These are phyloP conservation scores for Protophormia terraenovae DNA, from an alignment of 2,888 invertebrate genomes.

Conservation along the genomic window DNA sequence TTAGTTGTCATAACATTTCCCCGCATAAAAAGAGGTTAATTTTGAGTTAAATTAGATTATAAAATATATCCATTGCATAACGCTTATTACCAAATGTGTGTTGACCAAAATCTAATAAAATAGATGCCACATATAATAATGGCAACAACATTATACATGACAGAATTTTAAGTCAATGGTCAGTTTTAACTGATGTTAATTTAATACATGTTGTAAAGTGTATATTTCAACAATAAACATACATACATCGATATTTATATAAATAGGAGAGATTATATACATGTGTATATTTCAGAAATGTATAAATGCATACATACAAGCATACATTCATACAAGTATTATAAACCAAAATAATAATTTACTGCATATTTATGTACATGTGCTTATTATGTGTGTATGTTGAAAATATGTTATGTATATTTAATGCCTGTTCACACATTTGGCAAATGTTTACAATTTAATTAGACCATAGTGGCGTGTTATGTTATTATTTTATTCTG, in stretches of 20 bases:
- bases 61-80: neutral
- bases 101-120: conserved; percentile 2
- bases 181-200: conserved; percentile 33
- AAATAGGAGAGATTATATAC: neutral
- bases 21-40: conserved; percentile 11
- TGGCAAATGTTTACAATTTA: conserved; percentile 49
- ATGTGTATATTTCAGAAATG: neutral
- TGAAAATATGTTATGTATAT: conserved; percentile 13
- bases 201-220: neutral
- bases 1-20: neutral
- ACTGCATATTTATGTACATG: neutral
- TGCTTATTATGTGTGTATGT: neutral
- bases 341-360: neutral
- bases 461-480: conserved; percentile 46
- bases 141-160: neutral
- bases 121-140: conserved; percentile 21
- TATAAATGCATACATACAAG: neutral
- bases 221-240: no score
- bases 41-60: conserved; percentile 14
- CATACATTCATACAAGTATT: neutral
- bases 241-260: neutral
- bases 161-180: conserved; percentile 18
- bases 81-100: neutral
- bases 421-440: conserved; percentile 32
- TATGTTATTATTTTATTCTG: neutral